phyloP scores from a whole-genome alignment of 2,888 invertebrate genomes.

The Torymus auratus region DNA sequence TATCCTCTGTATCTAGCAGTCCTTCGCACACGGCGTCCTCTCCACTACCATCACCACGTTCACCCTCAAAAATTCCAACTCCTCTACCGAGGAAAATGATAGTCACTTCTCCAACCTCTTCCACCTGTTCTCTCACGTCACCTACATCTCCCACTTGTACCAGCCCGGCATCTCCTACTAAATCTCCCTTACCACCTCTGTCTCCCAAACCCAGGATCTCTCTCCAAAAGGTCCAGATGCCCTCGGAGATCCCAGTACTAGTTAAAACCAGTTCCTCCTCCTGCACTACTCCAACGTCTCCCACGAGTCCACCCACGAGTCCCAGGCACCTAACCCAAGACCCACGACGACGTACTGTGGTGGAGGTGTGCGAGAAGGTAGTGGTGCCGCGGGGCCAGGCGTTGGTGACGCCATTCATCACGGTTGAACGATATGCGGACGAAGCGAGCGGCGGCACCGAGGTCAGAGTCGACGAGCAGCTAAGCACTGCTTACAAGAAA shows the following conservation, averaged over 20 bases:
- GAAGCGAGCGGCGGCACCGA: slow-evolving; percentile 63
- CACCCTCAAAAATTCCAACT: slow-evolving; percentile 73
- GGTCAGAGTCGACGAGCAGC: slow-evolving; percentile 64
- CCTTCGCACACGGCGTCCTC: not conserved
- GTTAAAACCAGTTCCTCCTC: slow-evolving; percentile 2
- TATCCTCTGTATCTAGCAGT: slow-evolving; percentile 5
- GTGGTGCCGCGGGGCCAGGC: slow-evolving; percentile 67
- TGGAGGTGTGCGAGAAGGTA: slow-evolving; percentile 74
- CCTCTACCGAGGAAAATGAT: slow-evolving; percentile 70
- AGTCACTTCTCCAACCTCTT: slow-evolving; percentile 56
- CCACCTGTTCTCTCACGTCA: slow-evolving; percentile 55
- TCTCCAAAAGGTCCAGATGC: not conserved
- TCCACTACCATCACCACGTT: slow-evolving; percentile 63
- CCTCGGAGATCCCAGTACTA: slow-evolving; percentile 54
- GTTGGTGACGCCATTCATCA: slow-evolving; percentile 70
- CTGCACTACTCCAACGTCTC: slow-evolving; percentile 12
- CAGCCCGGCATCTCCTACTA: slow-evolving; percentile 55
- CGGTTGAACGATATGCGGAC: slow-evolving; percentile 68
- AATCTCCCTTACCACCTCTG: not conserved
- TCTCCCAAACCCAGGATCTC: slow-evolving; percentile 11
- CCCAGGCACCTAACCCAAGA: slow-evolving; percentile 50
- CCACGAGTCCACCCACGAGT: slow-evolving; percentile 59
- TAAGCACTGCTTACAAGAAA: slow-evolving; percentile 61
- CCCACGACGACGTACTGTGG: slow-evolving; percentile 58
- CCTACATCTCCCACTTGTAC: slow-evolving; percentile 29